These are phyloP conservation scores for Capitella teleta DNA, from an alignment of 1,140 invertebrate species.

Conservation along the genomic window DNA sequence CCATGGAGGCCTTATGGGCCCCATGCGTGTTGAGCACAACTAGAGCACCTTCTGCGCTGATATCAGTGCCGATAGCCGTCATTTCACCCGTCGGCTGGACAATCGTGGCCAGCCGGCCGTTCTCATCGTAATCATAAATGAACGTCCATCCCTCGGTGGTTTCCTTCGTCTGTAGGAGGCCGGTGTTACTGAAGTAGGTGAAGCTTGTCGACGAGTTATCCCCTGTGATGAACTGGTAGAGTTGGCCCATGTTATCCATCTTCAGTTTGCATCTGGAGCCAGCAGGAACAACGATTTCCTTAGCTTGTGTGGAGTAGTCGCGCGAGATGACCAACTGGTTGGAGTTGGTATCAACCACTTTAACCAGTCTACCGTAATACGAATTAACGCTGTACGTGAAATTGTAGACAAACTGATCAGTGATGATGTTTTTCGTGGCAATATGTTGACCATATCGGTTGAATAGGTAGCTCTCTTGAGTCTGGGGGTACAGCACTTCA, in stretches of 20 bases:
- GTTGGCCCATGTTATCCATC: slow-evolving; percentile 70
- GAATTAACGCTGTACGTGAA: slow-evolving; percentile 95
- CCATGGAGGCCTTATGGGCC: slow-evolving; percentile 33
- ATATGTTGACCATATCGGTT: slow-evolving; percentile 91
- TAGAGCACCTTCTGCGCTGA: slow-evolving; percentile 37
- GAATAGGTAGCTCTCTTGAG: slow-evolving; percentile 87
- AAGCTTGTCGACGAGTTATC: slow-evolving; percentile 87
- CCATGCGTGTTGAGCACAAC: slow-evolving; percentile 31
- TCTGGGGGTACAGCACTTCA: slow-evolving; percentile 78
- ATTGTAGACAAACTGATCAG: slow-evolving; percentile 77
- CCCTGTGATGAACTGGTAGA: slow-evolving; percentile 75
- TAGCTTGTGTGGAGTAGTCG: slow-evolving; percentile 55
- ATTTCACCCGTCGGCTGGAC: slow-evolving; percentile 82
- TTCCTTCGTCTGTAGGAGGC: slow-evolving; percentile 54
- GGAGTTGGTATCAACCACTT: slow-evolving; percentile 81
- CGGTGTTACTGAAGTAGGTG: slow-evolving; percentile 80
- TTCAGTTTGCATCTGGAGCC: slow-evolving; percentile 79
- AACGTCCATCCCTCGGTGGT: slow-evolving; percentile 73
- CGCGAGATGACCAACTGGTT: slow-evolving; percentile 72
- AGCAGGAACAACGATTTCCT: slow-evolving; percentile 87
- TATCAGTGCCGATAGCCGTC: slow-evolving; percentile 53
- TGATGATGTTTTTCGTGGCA: slow-evolving; percentile 81
- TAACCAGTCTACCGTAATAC: slow-evolving; percentile 84
- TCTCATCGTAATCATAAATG: slow-evolving; percentile 76
- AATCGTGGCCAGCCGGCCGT: slow-evolving; percentile 69